Evolutionary conservation across 2,113 vertebrate genomes (phyloP).

Genomic region (Percopsis transmontana): DNA sequence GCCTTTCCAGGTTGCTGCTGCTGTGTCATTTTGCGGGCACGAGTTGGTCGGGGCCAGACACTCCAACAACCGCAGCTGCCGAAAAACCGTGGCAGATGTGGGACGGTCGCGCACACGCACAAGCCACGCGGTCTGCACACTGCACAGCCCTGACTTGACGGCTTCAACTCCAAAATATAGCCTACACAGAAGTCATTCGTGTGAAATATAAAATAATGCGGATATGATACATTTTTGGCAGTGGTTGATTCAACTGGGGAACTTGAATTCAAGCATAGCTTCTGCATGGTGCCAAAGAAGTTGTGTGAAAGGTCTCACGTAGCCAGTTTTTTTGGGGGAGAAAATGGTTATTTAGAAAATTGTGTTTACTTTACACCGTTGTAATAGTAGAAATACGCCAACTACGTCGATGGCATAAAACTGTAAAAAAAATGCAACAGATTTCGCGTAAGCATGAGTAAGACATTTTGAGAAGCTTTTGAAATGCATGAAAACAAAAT

Average conservation of each 20-base stretch:
- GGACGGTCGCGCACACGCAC: slow-evolving; percentile 3
- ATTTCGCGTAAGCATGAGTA: too few species aligned
- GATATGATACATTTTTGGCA: too few species aligned
- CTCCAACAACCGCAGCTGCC: slow-evolving; percentile 63
- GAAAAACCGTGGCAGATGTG: slow-evolving; percentile 68
- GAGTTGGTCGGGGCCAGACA: slow-evolving; percentile 50
- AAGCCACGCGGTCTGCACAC: neutral
- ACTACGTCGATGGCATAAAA: too few species aligned
- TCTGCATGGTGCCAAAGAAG: neutral
- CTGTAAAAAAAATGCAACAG: too few species aligned
- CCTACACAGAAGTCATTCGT: too few species aligned
- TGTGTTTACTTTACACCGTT: too few species aligned
- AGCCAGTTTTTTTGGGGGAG: neutral
- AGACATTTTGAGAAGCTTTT: neutral
- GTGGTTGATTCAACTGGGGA: too few species aligned
- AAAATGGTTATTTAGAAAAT: neutral
- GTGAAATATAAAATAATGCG: too few species aligned
- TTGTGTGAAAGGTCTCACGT: neutral
- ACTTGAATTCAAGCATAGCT: too few species aligned
- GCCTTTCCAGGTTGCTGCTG: slow-evolving; percentile 55
- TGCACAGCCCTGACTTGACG: neutral
- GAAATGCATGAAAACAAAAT: neutral
- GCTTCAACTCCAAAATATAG: too few species aligned
- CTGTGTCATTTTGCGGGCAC: slow-evolving; percentile 40
- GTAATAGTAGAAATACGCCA: too few species aligned